Evolutionary conservation across 64 coral and sea anemone species (phyloP), one percentile per base, ranked within the genome.

Genomic region (Astreopora myriophthalma): DNA sequence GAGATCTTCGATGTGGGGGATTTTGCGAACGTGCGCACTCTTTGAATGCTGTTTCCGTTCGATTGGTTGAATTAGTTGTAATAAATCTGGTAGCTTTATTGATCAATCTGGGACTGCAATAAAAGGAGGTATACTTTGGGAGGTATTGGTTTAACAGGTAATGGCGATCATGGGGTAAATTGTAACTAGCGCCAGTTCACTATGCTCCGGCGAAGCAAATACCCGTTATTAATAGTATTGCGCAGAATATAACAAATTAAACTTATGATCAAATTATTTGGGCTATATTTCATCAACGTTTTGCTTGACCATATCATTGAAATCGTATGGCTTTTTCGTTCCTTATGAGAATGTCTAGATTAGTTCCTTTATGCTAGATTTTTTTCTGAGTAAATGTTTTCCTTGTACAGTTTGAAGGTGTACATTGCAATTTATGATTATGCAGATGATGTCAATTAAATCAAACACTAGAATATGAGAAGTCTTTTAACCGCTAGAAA

Each of bases 341-440:
- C 11, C 26, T 14, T 2, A 70, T 6, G 11, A 9, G 30, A 70
- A 70, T 35, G 12, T 37, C 14, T 13, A 35, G 70, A 36, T 49
- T 28, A 51, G 39, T 1, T 26, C 13, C 28, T 79, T 79, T 25
- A 23, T 3, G 10, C 44, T 2, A 33, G 28, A 6, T 32, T 58
- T 27, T 63, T 58, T 22, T 37, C 32, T 65, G 75, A 29, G 11
- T 52, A 16, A n/a, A 58, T 65, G 22, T 35, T 63, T 34, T 55
- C 51, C 12, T 55, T 55, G 12, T 16, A 16, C 51, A 37, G 7
- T 5, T 25, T 25, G 57, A 25, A 37, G 48, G 79, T 83, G 79
- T 83, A 83, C 52, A 64, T 83, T 64, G 30, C 77, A 60, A n/a
- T 23, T 32, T 79, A 34, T 29, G 60, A 32, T 17, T 79, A 61